Evolutionary conservation across 2,797 vertebrate genomes (phyloP).

Genomic region (Pogonophryne albipinna): DNA sequence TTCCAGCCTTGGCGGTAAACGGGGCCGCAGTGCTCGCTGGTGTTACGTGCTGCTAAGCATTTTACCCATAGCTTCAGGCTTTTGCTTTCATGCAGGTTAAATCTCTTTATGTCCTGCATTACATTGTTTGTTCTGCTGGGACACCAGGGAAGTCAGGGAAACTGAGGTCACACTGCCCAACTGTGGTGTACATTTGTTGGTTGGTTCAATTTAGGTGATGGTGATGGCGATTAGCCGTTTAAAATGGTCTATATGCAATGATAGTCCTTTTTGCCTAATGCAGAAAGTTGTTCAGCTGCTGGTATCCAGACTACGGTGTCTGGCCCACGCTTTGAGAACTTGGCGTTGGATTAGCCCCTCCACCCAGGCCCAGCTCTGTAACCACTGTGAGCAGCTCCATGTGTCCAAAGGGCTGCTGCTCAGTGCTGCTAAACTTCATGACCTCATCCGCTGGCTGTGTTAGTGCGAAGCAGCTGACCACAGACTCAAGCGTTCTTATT

Average conservation of each 20-base stretch:
- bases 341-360: slow-evolving; percentile 45
- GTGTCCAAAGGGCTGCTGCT: slow-evolving; percentile 40
- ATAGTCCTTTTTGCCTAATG: too few species aligned
- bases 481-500: slow-evolving; percentile 17
- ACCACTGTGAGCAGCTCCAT: slow-evolving; percentile 27
- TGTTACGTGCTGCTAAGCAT: slow-evolving; percentile 38
- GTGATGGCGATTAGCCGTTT: background rate
- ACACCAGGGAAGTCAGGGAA: background rate
- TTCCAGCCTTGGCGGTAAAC: slow-evolving; percentile 42
- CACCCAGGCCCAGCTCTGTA: slow-evolving; percentile 39
- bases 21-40: slow-evolving; percentile 31
- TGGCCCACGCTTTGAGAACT: slow-evolving; percentile 40
- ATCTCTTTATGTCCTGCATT: slow-evolving; percentile 3
- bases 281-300: background rate
- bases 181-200: background rate
- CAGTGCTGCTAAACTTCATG: slow-evolving; percentile 19
- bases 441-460: slow-evolving; percentile 53
- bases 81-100: slow-evolving; percentile 30
- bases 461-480: slow-evolving; percentile 30
- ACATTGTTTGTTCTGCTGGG: slow-evolving; percentile 11
- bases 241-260: background rate
- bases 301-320: slow-evolving; percentile 17
- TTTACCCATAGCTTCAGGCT: slow-evolving; percentile 5
- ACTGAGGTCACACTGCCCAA: background rate
- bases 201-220: background rate